These are phyloP conservation scores for Carabus problematicus DNA, from an alignment of 2,888 invertebrate genomes.

Conservation along the genomic window DNA sequence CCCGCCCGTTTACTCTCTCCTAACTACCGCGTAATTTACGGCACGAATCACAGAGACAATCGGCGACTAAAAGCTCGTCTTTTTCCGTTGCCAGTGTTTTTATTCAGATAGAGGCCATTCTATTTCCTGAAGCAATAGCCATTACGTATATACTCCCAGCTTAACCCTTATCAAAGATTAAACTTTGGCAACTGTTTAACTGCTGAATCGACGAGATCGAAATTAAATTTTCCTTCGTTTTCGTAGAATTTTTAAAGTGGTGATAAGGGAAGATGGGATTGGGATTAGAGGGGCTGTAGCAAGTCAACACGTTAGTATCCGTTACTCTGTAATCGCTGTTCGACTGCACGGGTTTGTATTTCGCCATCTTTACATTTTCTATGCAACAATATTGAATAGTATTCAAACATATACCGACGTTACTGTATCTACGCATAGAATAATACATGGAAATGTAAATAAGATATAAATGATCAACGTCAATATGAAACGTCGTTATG, in stretches of 20 bases:
- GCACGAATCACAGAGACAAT: slow-evolving; percentile 25
- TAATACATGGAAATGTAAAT: too few relatives aligned
- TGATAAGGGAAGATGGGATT: slow-evolving; percentile 33
- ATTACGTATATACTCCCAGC: slow-evolving; percentile 46
- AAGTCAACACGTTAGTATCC: slow-evolving; percentile 1
- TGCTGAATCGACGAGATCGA: slow-evolving; percentile 66
- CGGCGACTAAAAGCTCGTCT: slow-evolving; percentile 35
- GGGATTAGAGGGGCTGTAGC: slow-evolving; percentile 5
- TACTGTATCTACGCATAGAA: too few relatives aligned
- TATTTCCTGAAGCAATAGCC: slow-evolving; percentile 50
- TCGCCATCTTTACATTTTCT: too few relatives aligned
- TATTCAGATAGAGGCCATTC: slow-evolving; percentile 49
- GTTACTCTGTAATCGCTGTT: not conserved
- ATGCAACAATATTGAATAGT: too few relatives aligned
- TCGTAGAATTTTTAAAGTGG: slow-evolving; percentile 44
- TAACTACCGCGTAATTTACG: slow-evolving; percentile 23
- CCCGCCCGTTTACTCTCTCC: too few relatives aligned
- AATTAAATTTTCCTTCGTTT: slow-evolving; percentile 63
- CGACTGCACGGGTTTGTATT: too few relatives aligned
- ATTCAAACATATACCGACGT: too few relatives aligned
- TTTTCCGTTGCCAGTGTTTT: slow-evolving; percentile 45
- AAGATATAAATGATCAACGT: too few relatives aligned
- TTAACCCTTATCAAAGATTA: slow-evolving; percentile 61
- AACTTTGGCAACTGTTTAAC: slow-evolving; percentile 60
- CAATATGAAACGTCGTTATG: too few relatives aligned